Conservation (phyloP, 1,140 invertebrate species). For the Papilio xuthus region DNA sequence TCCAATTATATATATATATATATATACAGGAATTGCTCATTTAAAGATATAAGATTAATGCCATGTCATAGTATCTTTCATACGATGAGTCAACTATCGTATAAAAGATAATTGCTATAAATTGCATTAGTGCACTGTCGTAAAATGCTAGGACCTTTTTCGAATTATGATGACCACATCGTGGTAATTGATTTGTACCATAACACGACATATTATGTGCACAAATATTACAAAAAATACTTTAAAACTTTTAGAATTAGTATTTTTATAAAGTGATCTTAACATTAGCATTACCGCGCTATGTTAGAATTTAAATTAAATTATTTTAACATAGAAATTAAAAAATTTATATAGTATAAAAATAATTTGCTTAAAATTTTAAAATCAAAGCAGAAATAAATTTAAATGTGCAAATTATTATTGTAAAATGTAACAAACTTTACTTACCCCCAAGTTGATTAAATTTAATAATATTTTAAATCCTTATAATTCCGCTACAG, state of each 20-base stretch:
- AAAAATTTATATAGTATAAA: not conserved
- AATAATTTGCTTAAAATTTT: not conserved
- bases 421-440: not conserved
- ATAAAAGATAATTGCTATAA: constrained; percentile 14
- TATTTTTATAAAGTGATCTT: too few relatives aligned
- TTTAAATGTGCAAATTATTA: not conserved
- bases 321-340: not conserved
- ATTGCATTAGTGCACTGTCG: constrained; percentile 22
- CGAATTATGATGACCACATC: not conserved
- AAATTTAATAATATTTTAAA: not conserved
- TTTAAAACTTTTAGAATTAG: not conserved
- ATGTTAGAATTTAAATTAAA: too few relatives aligned
- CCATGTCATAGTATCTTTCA: not conserved
- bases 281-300: too few relatives aligned
- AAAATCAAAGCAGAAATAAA: not conserved
- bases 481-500: not conserved
- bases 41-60: too few relatives aligned
- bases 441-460: constrained; percentile 24
- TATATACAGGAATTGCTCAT: too few relatives aligned
- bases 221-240: too few relatives aligned
- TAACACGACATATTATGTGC: too few relatives aligned
- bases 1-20: too few relatives aligned
- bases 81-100: constrained; percentile 17
- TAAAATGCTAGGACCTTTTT: not conserved
- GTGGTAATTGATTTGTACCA: not conserved